Conservation (phyloP, 2,797 vertebrate genomes). For the Loriculus beryllinus region DNA sequence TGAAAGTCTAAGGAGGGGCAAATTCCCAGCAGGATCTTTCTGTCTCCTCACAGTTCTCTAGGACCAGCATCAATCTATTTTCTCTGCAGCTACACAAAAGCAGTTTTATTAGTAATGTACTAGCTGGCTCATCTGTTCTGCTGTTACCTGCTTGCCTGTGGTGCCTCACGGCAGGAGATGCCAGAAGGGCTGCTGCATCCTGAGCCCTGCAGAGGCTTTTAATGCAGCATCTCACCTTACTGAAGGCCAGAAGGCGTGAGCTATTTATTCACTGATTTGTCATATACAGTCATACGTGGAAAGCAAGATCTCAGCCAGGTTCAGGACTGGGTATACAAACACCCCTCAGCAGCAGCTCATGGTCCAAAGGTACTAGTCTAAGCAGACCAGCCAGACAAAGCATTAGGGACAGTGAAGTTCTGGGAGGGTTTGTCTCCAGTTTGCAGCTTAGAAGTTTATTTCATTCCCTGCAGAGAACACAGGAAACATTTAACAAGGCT, state of each 20-base stretch:
- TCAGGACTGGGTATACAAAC: neutral
- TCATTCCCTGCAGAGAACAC: neutral
- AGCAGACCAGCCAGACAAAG: neutral
- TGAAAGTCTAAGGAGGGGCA: neutral
- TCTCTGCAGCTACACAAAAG: neutral
- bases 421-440: neutral
- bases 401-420: neutral
- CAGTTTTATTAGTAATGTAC: neutral
- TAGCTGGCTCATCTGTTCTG: neutral
- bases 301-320: neutral
- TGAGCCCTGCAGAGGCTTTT: neutral
- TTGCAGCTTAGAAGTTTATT: neutral
- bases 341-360: neutral
- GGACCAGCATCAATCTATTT: neutral
- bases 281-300: accelerated
- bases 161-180: neutral
- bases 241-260: neutral
- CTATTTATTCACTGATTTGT: neutral
- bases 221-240: neutral
- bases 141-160: neutral
- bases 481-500: neutral
- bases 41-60: neutral
- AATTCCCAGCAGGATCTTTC: neutral
- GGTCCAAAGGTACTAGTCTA: neutral
- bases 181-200: neutral